These are phyloP conservation scores for Enhydra lutris DNA, from an alignment of 2,113 vertebrate species.

Conservation along the genomic window DNA sequence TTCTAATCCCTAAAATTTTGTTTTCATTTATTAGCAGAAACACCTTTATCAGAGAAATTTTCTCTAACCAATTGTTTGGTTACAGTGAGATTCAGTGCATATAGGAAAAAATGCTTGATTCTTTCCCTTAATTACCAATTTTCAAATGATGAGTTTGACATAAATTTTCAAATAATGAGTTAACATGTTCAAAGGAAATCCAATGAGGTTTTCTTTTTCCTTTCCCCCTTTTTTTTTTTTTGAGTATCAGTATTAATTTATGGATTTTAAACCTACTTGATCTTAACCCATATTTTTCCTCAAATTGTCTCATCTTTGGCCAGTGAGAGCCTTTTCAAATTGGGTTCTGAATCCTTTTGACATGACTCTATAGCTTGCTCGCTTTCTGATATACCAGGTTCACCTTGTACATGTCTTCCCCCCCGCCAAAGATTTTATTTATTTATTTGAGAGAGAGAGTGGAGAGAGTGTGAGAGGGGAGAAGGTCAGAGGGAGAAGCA, in stretches of 20 bases:
- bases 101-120: neutral
- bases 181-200: neutral
- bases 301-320: neutral
- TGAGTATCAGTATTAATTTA: neutral
- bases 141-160: neutral
- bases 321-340: neutral
- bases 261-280: neutral
- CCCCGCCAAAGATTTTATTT: too few species aligned
- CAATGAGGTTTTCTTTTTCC: neutral
- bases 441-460: too few species aligned
- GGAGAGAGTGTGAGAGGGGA: too few species aligned
- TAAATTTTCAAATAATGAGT: neutral
- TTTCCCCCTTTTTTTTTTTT: too few species aligned
- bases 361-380: neutral
- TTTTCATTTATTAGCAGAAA: neutral
- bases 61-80: neutral
- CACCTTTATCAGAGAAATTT: neutral
- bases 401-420: neutral
- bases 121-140: neutral
- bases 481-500: too few species aligned
- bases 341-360: neutral
- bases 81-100: neutral
- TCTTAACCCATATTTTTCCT: slow-evolving; percentile 8
- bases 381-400: neutral
- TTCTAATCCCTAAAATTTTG: neutral